phyloP scores from a whole-genome alignment of 2,113 vertebrate genomes.

The Dasypus novemcinctus region DNA sequence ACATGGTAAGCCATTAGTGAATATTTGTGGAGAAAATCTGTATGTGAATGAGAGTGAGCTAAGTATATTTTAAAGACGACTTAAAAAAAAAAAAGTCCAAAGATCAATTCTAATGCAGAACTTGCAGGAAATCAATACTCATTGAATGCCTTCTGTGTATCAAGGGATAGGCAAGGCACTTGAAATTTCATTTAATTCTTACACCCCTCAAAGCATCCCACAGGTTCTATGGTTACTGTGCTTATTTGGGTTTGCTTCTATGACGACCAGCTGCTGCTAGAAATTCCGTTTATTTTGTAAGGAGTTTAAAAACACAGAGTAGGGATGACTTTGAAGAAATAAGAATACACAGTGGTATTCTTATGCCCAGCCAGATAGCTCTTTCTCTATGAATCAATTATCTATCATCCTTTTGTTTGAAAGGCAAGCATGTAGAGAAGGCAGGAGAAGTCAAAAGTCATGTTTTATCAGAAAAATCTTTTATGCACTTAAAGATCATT shows the following conservation, averaged over 20 bases:
- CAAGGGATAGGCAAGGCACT: neutral
- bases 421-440: neutral
- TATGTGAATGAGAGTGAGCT: neutral
- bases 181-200: neutral
- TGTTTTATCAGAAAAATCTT: neutral
- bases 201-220: neutral
- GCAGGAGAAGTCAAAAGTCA: neutral
- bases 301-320: slow-evolving; percentile 14
- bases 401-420: neutral
- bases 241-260: neutral
- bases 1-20: no score
- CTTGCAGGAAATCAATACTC: neutral
- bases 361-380: neutral
- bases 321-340: neutral
- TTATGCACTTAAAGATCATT: neutral
- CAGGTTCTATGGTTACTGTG: neutral
- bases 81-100: neutral
- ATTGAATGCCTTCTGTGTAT: neutral
- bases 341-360: neutral
- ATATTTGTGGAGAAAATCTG: neutral
- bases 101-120: neutral
- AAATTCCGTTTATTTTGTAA: neutral
- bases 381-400: neutral
- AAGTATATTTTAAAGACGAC: neutral
- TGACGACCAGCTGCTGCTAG: neutral